A percentile compares a stretch with the other conserved stretches of the same genome.
These are phyloP conservation scores for Poeciliopsis infans DNA, from an alignment of 2,797 vertebrate species.

Conservation along the genomic window DNA sequence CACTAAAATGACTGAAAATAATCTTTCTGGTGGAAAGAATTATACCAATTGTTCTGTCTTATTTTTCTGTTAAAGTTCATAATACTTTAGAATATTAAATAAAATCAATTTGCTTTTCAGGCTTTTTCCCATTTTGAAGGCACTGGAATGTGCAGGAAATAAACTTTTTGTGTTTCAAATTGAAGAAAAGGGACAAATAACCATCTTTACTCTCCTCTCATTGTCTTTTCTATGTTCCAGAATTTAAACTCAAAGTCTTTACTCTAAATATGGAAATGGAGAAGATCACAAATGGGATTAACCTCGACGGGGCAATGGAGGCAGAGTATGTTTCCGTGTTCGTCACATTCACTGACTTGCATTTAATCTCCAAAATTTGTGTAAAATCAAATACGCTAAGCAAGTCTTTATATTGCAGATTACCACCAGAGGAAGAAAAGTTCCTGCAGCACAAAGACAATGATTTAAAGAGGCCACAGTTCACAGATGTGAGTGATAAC, in stretches of 20 bases:
- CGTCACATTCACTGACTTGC: background rate
- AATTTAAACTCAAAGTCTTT: background rate
- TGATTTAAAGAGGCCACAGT: slow-evolving; percentile 68
- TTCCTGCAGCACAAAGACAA: slow-evolving; percentile 74
- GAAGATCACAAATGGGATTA: slow-evolving; percentile 73
- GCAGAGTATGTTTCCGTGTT: slow-evolving; percentile 61
- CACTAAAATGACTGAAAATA: background rate
- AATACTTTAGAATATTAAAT: background rate
- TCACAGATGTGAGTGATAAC: slow-evolving; percentile 79
- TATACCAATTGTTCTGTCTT: background rate
- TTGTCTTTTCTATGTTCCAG: slow-evolving; percentile 1
- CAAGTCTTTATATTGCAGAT: slow-evolving; percentile 39
- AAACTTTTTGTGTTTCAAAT: background rate
- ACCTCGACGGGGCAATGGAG: slow-evolving; percentile 60
- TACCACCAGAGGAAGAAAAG: slow-evolving; percentile 66
- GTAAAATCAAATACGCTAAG: background rate
- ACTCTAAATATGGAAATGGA: slow-evolving; percentile 75
- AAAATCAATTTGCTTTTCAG: background rate
- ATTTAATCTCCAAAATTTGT: background rate
- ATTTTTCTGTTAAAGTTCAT: background rate
- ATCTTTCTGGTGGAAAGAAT: background rate
- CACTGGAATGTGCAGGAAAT: background rate
- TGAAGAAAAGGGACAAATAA: background rate
- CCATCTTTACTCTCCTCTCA: background rate
- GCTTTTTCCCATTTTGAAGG: background rate